phyloP scores from a whole-genome alignment of 2,888 invertebrate species.

The Heterodera filipjevi region DNA sequence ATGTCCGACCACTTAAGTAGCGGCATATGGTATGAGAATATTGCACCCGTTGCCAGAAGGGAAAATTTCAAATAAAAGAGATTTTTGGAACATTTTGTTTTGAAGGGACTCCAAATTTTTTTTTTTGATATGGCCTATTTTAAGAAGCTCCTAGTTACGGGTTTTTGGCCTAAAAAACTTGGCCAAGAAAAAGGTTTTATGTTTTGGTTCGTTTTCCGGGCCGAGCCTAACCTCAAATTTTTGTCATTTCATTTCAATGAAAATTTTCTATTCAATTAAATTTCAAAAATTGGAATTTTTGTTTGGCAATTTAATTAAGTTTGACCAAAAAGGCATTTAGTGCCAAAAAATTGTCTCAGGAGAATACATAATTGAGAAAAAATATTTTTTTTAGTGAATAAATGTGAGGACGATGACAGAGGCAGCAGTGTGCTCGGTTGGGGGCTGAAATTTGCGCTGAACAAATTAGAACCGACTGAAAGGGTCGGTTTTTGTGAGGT shows the following conservation, averaged over 20 bases:
- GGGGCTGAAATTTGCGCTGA: neutral
- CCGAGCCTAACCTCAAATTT: no score
- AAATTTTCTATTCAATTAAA: no score
- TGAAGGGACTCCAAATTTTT: no score
- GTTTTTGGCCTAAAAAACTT: no score
- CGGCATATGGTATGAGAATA: neutral
- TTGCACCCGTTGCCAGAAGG: neutral
- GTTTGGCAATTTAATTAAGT: neutral
- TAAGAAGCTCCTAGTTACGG: no score
- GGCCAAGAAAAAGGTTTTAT: no score
- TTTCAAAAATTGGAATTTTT: neutral
- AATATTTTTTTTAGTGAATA: neutral
- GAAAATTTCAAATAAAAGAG: no score
- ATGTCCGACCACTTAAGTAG: neutral
- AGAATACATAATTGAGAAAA: neutral
- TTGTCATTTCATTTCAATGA: no score
- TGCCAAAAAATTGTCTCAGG: neutral
- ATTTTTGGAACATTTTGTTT: no score
- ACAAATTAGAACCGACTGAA: neutral
- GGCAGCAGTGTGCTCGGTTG: neutral
- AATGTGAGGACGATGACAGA: neutral
- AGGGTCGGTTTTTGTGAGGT: slow-evolving; percentile 1
- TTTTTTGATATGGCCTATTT: no score
- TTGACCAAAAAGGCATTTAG: no score
- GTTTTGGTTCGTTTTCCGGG: no score